Percentiles rank a stretch among this genome's conserved stretches.
phyloP scores from a whole-genome alignment of 2,888 invertebrate genomes.

The Leptinotarsa rubiginosa region DNA sequence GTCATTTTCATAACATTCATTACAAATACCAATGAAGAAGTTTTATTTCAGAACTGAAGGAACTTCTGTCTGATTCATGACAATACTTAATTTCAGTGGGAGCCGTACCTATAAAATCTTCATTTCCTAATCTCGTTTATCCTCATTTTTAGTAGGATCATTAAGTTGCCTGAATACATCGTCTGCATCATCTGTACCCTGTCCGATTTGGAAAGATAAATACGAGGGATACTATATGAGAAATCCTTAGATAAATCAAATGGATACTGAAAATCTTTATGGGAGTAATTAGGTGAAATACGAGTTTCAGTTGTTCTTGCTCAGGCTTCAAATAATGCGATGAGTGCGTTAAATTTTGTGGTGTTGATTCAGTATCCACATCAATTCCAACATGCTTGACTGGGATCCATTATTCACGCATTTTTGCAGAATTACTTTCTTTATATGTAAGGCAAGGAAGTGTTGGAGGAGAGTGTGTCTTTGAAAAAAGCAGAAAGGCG shows the following conservation, averaged over 20 bases:
- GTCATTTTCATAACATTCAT: neutral
- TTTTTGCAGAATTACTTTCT: neutral
- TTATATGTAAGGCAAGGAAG: too few species aligned
- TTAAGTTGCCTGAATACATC: conserved; percentile 21
- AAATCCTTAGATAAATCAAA: conserved; percentile 29
- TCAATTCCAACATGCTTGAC: conserved; percentile 28
- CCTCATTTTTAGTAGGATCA: conserved; percentile 20
- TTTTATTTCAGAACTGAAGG: neutral
- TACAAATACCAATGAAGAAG: neutral
- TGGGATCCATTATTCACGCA: neutral
- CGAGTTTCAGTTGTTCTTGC: conserved; percentile 27
- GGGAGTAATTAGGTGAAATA: conserved; percentile 38
- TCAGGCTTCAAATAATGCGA: conserved; percentile 22
- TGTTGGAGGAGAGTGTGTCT: too few species aligned
- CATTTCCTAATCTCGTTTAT: conserved; percentile 10
- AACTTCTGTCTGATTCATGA: neutral
- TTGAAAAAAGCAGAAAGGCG: too few species aligned
- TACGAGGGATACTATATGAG: conserved; percentile 30
- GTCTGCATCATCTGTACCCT: conserved; percentile 13
- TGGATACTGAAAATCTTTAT: conserved; percentile 37
- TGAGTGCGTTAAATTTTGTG: conserved; percentile 31
- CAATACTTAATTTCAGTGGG: conserved; percentile 8
- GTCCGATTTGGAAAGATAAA: conserved; percentile 13
- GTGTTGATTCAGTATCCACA: conserved; percentile 26
- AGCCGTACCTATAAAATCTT: conserved; percentile 20